Conservation (phyloP, 2,113 vertebrate species). For the Stictonetta naevosa region DNA sequence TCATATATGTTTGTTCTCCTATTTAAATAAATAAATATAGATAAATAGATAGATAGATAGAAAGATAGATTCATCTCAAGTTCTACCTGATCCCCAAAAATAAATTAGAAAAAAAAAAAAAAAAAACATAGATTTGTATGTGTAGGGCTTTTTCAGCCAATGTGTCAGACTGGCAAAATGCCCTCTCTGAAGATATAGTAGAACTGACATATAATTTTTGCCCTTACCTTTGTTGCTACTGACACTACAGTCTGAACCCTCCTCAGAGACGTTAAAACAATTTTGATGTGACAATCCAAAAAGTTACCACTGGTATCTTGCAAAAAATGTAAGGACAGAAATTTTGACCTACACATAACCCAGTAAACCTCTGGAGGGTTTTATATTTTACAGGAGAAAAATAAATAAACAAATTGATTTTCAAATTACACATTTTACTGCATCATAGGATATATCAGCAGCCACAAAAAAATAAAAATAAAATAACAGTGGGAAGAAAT, state of each 20-base stretch:
- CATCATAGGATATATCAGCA: constrained; percentile 31
- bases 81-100: constrained; percentile 52
- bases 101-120: constrained; percentile 72
- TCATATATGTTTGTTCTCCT: neutral
- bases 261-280: constrained; percentile 80
- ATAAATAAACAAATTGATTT: constrained; percentile 73
- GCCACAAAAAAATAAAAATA: constrained; percentile 11
- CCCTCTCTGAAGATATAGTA: constrained; percentile 65
- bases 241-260: constrained; percentile 68
- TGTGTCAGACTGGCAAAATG: constrained; percentile 64
- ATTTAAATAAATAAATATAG: neutral
- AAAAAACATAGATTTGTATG: constrained; percentile 52
- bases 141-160: constrained; percentile 34
- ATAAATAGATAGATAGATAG: too few relatives aligned
- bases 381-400: constrained; percentile 62
- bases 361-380: constrained; percentile 52
- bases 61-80: constrained; percentile 19
- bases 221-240: constrained; percentile 73
- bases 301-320: constrained; percentile 72
- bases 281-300: constrained; percentile 76
- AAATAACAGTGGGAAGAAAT: neutral
- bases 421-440: constrained; percentile 53
- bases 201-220: constrained; percentile 75
- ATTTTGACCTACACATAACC: constrained; percentile 50
- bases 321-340: constrained; percentile 74